Base-by-base conservation (phyloP, 2,888 invertebrate genomes). In the Clepsis dumicolana region DNA sequence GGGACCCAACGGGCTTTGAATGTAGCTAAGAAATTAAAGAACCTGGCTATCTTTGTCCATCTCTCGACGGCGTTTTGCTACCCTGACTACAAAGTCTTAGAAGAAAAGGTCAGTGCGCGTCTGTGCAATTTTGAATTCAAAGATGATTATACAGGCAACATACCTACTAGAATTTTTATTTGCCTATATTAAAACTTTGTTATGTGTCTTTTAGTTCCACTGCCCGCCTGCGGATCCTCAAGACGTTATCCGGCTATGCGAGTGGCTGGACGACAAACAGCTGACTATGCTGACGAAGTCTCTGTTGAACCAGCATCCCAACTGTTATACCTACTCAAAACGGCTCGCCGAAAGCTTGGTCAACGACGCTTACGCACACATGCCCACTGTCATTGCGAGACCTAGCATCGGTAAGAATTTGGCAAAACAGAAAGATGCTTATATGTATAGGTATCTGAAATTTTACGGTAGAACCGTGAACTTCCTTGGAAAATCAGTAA, bases 1-100 rank as follows among this genome's bases (percentile, higher is more conserved):
- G 99, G 98, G 32, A 98, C 98, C 0, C 94, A 95, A 72, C 95
- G 96, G 75, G 94, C 97, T 14, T 86, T 99, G 48, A 95, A 96
- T 41, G 89, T 99, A 8, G 96, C 96, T 71, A 96, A 95, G 80
- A 91, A 94, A 73, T 96, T 99, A 87, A 95, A 95, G 73, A 95
- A 97, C 7, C 90, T 99, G 44, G 91, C 94, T 75, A 94, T 95
- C 0, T 96, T 98, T 71, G 94, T 99, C 0, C 98, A 99, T 85
- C 94, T 98, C 14, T 98, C 98, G 12, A 99, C 99, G 0, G 99
- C 99, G 0, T 99, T 98, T 86, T 98, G 99, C 83, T 98, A 99
- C 82, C 98, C 98, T 74, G 98, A 99, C 83, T 95, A 97, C 61
- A 86, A 88, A 74, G 77, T 88, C 60, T 79, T 93, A 65, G 86